Evolutionary conservation across 2,113 vertebrate genomes (phyloP).

Genomic region (Syrrhaptes paradoxus): DNA sequence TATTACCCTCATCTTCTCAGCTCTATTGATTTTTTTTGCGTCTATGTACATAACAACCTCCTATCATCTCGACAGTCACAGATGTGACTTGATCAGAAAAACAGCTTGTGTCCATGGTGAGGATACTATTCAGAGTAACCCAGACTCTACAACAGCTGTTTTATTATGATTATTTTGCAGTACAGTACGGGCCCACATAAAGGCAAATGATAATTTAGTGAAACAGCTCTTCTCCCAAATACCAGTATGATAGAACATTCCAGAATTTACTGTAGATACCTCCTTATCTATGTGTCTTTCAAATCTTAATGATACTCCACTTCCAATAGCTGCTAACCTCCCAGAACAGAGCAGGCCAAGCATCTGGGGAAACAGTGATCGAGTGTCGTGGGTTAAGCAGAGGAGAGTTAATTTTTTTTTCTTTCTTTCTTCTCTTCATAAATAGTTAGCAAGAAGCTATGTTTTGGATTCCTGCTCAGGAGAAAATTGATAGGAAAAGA

Average conservation of each 20-base stretch:
- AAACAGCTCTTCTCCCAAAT: neutral
- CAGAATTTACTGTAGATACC: neutral
- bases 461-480: too few species aligned
- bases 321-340: neutral
- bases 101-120: constrained; percentile 8
- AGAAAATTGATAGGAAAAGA: too few species aligned
- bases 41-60: neutral
- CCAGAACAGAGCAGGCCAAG: neutral
- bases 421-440: too few species aligned
- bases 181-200: neutral
- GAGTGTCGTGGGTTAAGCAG: too few species aligned
- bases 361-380: accelerated
- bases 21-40: neutral
- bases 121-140: neutral
- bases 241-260: neutral
- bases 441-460: too few species aligned
- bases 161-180: neutral
- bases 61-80: neutral
- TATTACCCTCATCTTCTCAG: neutral
- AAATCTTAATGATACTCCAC: neutral
- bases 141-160: neutral
- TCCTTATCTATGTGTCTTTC: neutral
- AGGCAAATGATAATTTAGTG: neutral
- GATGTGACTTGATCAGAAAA: neutral
- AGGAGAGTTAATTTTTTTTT: too few species aligned